These are phyloP conservation scores for Pseudochirops corinnae DNA, from an alignment of 2,797 vertebrate genomes.

Conservation along the genomic window DNA sequence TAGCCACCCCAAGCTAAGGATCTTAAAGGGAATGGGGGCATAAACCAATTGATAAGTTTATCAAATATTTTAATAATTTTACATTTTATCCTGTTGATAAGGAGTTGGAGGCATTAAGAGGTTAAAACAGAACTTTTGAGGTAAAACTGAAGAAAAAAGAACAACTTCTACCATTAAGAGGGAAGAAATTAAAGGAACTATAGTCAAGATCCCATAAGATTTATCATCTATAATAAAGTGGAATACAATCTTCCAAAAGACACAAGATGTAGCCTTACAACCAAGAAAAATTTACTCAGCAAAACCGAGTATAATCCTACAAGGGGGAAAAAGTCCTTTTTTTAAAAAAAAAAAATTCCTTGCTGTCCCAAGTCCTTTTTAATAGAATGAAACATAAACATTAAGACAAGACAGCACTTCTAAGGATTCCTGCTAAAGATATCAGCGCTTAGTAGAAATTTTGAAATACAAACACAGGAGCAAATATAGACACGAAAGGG, in stretches of 20 bases:
- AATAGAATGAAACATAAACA: background rate
- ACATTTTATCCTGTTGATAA: background rate
- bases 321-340: background rate
- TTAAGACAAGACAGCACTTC: background rate
- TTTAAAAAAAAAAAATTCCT: background rate
- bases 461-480: background rate
- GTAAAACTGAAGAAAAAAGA: background rate
- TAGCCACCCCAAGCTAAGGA: background rate
- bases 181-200: background rate
- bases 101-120: background rate
- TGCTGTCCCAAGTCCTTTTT: background rate
- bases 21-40: background rate
- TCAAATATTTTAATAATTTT: background rate
- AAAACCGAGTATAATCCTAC: background rate
- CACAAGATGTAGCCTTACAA: background rate
- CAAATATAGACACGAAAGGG: background rate
- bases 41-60: background rate
- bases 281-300: background rate
- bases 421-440: background rate
- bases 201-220: background rate
- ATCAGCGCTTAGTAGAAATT: background rate
- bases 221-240: background rate
- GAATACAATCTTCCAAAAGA: background rate
- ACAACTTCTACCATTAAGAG: background rate
- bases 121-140: background rate